These are phyloP conservation scores for Aplodontia rufa DNA, from an alignment of 2,113 vertebrate genomes.

Conservation along the genomic window DNA sequence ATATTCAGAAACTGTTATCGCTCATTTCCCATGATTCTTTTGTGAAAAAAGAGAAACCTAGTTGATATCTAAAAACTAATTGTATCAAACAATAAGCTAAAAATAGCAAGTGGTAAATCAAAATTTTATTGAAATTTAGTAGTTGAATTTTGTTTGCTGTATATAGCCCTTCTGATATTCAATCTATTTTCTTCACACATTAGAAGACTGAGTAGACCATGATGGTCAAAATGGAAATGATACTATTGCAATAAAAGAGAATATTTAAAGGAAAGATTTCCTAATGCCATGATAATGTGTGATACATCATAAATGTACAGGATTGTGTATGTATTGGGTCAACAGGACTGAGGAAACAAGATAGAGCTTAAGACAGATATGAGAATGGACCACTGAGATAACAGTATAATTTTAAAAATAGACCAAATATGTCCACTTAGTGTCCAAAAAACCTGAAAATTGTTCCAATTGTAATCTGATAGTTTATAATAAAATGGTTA, in stretches of 20 bases:
- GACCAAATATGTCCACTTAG: neutral
- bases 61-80: conserved; percentile 21
- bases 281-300: neutral
- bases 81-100: neutral
- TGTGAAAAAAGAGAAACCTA: neutral
- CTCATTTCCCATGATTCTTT: neutral
- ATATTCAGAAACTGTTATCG: conserved; percentile 30
- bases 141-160: neutral
- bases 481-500: conserved; percentile 21
- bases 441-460: neutral
- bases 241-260: neutral
- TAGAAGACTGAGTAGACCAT: neutral
- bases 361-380: neutral
- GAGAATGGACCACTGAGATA: neutral
- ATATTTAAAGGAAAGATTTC: neutral
- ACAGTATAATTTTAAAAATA: neutral
- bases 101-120: neutral
- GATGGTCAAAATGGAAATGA: neutral
- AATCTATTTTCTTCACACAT: neutral
- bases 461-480: conserved; percentile 61
- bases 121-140: neutral
- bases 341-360: neutral
- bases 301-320: neutral
- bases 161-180: neutral
- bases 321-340: neutral